phyloP scores from a whole-genome alignment of 1,140 invertebrate species.

The Gryllus bimaculatus region DNA sequence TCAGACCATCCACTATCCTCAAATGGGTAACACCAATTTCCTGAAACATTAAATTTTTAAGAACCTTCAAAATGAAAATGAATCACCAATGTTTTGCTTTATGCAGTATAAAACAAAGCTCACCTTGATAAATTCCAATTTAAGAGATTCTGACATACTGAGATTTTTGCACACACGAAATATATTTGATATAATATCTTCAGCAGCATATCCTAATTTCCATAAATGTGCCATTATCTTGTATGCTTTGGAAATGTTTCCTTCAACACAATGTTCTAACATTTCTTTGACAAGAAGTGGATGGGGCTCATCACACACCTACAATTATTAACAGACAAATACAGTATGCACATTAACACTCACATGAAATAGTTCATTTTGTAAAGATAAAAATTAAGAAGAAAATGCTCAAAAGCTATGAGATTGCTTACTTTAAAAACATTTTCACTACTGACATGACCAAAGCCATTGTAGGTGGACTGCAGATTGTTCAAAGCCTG shows the following conservation, averaged over 20 bases:
- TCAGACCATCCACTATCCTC: constrained; percentile 80
- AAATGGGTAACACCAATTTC: constrained; percentile 90
- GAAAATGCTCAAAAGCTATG: too few relatives aligned
- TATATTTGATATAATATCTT: constrained; percentile 93
- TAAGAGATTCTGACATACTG: constrained; percentile 67
- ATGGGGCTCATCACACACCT: constrained; percentile 98
- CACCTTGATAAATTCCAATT: constrained; percentile 80
- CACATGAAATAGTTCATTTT: too few relatives aligned
- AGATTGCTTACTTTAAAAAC: constrained; percentile 75
- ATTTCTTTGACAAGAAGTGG: constrained; percentile 88
- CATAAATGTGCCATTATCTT: constrained; percentile 81
- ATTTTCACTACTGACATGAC: constrained; percentile 82
- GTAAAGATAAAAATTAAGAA: too few relatives aligned
- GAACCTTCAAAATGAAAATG: too few relatives aligned
- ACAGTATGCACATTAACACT: not conserved
- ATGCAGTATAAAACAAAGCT: constrained; percentile 16
- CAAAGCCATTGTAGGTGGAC: constrained; percentile 92
- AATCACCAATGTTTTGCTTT: not conserved
- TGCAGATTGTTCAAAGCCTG: constrained; percentile 97
- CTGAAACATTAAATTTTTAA: constrained; percentile 37
- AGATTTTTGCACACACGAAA: constrained; percentile 88
- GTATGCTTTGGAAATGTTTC: constrained; percentile 80
- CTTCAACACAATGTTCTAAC: constrained; percentile 72
- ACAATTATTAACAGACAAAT: constrained; percentile 12
- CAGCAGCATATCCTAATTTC: constrained; percentile 87